phyloP scores from a whole-genome alignment of 2,888 invertebrate genomes.

The Andrena fulva region DNA sequence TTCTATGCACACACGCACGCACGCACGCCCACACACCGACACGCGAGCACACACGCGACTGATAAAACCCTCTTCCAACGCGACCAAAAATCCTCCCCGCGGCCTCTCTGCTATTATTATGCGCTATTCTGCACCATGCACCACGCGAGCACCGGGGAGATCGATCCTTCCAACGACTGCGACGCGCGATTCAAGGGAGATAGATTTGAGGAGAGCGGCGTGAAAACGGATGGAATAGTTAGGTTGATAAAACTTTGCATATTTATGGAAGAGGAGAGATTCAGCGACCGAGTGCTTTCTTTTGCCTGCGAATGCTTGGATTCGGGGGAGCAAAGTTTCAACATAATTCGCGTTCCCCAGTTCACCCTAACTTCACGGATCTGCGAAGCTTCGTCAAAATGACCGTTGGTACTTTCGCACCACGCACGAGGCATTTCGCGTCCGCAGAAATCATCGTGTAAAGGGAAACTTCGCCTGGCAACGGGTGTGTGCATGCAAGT shows the following conservation, averaged over 20 bases:
- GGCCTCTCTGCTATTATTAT: constrained; percentile 51
- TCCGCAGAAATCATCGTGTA: constrained; percentile 19
- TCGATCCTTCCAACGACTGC: constrained; percentile 18
- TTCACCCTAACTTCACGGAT: not conserved
- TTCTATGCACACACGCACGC: not conserved
- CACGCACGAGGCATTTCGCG: not conserved
- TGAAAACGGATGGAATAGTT: not conserved
- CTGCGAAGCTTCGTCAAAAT: not conserved
- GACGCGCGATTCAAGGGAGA: constrained; percentile 13
- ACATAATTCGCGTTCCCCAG: not conserved
- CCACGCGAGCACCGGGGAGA: constrained; percentile 29
- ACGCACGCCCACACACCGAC: not conserved
- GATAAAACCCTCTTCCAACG: not conserved
- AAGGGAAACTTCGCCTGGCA: constrained; percentile 20
- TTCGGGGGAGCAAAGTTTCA: not conserved
- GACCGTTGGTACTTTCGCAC: not conserved
- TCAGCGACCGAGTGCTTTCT: not conserved
- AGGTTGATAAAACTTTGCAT: constrained; percentile 13
- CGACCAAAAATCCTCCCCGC: not conserved
- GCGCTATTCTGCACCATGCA: constrained; percentile 83
- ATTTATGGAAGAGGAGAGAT: not conserved
- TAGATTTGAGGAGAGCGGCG: not conserved
- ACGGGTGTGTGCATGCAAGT: too few relatives aligned
- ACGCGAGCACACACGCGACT: not conserved
- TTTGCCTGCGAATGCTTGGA: not conserved